Base-by-base conservation (phyloP, 2,113 vertebrate species). In the Speoplatyrhinus poulsoni region DNA sequence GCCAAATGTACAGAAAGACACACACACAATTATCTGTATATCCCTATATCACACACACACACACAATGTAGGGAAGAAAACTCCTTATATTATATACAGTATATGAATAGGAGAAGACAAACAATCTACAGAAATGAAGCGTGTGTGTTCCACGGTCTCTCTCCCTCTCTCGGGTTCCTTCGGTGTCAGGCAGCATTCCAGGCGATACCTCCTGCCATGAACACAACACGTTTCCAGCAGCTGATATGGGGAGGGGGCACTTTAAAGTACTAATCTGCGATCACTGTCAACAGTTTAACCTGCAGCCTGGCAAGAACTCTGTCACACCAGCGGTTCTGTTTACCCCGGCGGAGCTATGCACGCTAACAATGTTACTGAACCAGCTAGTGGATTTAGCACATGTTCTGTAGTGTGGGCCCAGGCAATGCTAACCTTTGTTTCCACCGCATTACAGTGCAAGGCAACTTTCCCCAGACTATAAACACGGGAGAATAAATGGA, bases 1-100 rank as follows among this genome's bases (percentile, higher is more conserved):
- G 80, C 87, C 89, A 86, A 79, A 82, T n/a, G 48, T 19, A 68
- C 74, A 75, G 36, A 4, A 9, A 79, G 52, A 79, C 69, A 71
- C 75, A 68, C 60, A 32, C 13, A 65, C 54, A 48, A 60, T 3
- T 66, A 65, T 72, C 66, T 46, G 36, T 67, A 69, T 60, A 80
- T 70, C 67, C 60, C 67, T 65, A 33, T 62, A 54, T 77, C 76
- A 67, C 67, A 84, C 59, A 75, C 17, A 70, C 33, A 65, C 41
- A 49, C 9, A 36, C 19, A 65, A 41, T 41, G 36, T 8, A 41
- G 36, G 36, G 36, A 1, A 41, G 36, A 8, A 41, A 41, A 41
- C 36, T 41, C 6, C 49, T 15, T 52, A 52, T 11, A 15, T 4
- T 52, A 52, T 9, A 52, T 52, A 52, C 26, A 52, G 12, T 12